Evolutionary conservation across 2,797 vertebrate species (phyloP), one percentile per base, ranked within the genome.

Genomic region (Paramormyrops hopkinsi): DNA sequence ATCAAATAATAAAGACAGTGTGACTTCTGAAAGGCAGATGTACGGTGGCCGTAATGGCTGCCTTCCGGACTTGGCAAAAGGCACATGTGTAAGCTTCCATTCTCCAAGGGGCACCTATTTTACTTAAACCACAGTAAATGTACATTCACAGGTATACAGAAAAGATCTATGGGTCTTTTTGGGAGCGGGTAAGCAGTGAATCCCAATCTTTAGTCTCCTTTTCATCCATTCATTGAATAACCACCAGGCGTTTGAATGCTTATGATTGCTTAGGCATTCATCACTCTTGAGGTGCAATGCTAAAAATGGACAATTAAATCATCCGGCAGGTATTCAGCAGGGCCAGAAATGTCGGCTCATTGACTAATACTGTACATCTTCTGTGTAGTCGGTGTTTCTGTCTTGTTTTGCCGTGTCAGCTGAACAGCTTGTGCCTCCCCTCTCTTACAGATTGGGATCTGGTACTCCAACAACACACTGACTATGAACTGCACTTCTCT

Each of bases 381-480:
- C 56, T 89, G 88, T 86, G 65, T 89, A 82, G 90, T 90, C 90
- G 2, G 33, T 50, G n/a, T 48, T 83, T 48, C 41, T n/a, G 7
- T 83, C n/a, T 4, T 25, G 91, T 89, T 91, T 89, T 51, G 37
- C 44, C 79, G 12, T 22, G 46, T 48, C 11, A 65, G 41, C 17
- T 84, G 53, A 19, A 59, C 46, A 4, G 25, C 14, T 2, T 84
- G 46, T 54, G 29, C 8, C 2, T 25, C 79, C 88, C 84, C 19
- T 25, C 87, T 89, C 87, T 85, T 69, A 33, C 59, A 98, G 97
- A 97, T 98, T 2, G 97, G 97, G 1, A 93, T 95, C 89, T 98
- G 97, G 97, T 97, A 94, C 94, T 98, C 98, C 19, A 98, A 97
- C 93, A 96, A 97, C 92, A 97, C 97, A 0, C 87, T 98, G 91